phyloP scores from a whole-genome alignment of 2,888 invertebrate species.

The Heteropelma amictum region DNA sequence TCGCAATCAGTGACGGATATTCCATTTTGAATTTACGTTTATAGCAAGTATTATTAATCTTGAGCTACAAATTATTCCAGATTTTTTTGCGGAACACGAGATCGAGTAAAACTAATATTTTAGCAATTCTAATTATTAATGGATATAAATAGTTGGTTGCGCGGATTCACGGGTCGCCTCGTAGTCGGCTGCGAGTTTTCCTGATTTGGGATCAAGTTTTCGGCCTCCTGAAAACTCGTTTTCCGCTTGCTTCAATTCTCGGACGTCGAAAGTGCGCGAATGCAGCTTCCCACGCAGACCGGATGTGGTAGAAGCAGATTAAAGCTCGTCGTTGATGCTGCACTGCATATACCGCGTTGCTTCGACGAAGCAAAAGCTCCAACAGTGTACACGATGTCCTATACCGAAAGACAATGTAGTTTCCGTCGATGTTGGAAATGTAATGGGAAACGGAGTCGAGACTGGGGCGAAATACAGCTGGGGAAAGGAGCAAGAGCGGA shows the following conservation, averaged over 20 bases:
- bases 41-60: too few relatives aligned
- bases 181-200: too few relatives aligned
- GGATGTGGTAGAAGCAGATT: constrained; percentile 68
- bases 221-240: not conserved
- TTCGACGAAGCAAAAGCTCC: constrained; percentile 1
- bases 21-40: too few relatives aligned
- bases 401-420: constrained; percentile 46
- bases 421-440: constrained; percentile 48
- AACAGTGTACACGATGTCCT: not conserved
- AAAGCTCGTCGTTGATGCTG: constrained; percentile 63
- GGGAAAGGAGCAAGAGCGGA: constrained; percentile 38
- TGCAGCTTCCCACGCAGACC: constrained; percentile 67
- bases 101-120: too few relatives aligned
- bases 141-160: too few relatives aligned
- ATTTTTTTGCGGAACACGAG: too few relatives aligned
- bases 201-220: constrained; percentile 63
- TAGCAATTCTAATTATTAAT: too few relatives aligned
- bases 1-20: too few relatives aligned
- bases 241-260: constrained; percentile 8
- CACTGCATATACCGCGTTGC: constrained; percentile 1
- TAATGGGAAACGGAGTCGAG: constrained; percentile 17
- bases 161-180: too few relatives aligned
- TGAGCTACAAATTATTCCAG: too few relatives aligned
- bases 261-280: constrained; percentile 47
- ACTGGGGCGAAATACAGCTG: constrained; percentile 15